phyloP scores from a whole-genome alignment of 2,113 vertebrate species.

The Oreotrochilus melanogaster region DNA sequence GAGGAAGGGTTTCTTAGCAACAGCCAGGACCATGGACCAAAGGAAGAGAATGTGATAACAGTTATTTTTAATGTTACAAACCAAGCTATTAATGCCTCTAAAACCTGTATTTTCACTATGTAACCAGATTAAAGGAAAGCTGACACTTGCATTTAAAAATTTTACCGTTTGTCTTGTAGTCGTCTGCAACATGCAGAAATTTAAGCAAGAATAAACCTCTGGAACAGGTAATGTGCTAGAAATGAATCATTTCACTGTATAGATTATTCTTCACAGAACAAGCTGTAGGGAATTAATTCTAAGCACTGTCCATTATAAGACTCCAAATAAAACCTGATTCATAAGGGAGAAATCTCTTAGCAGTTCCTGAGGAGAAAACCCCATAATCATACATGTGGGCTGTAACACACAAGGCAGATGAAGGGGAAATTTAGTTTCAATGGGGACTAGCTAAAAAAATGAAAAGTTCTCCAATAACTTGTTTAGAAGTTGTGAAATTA shows the following conservation, averaged over 20 bases:
- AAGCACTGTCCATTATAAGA: background rate
- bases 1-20: slow-evolving; percentile 61
- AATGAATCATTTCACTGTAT: background rate
- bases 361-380: background rate
- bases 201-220: background rate
- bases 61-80: slow-evolving; percentile 20
- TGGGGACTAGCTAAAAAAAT: background rate
- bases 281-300: background rate
- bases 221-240: background rate
- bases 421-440: background rate
- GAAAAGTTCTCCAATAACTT: background rate
- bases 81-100: background rate
- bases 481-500: background rate
- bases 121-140: background rate
- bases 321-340: background rate
- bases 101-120: background rate
- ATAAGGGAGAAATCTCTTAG: background rate
- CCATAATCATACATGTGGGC: background rate
- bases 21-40: background rate
- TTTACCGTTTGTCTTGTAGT: background rate
- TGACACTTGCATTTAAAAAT: background rate
- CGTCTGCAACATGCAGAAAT: background rate
- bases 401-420: background rate
- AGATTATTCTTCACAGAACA: slow-evolving; percentile 13
- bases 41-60: background rate